Evolutionary conservation across 2,113 vertebrate genomes (phyloP).

Genomic region (Menura novaehollandiae): DNA sequence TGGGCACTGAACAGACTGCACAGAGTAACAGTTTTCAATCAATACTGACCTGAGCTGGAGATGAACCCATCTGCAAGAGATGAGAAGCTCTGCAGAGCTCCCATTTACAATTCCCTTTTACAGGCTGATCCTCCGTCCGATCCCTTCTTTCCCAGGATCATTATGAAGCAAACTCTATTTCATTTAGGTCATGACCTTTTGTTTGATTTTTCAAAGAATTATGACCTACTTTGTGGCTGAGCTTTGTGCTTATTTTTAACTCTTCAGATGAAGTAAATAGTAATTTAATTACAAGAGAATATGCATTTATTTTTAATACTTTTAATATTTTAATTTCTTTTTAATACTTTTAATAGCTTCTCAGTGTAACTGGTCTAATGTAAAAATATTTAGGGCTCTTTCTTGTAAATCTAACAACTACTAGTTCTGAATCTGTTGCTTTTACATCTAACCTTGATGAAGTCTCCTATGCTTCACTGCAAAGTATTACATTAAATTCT

Average conservation of each 20-base stretch:
- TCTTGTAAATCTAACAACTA: background rate
- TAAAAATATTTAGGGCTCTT: background rate
- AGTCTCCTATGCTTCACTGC: background rate
- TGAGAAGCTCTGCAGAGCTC: background rate
- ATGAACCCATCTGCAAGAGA: background rate
- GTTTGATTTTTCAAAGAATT: conserved; percentile 33
- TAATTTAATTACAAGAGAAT: background rate
- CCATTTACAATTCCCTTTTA: background rate
- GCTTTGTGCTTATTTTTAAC: background rate
- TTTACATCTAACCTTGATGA: background rate
- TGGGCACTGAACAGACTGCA: background rate
- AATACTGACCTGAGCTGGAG: background rate
- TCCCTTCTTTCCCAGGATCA: background rate
- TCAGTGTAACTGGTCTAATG: background rate
- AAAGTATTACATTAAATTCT: background rate
- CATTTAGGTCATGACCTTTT: background rate
- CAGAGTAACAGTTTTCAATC: background rate
- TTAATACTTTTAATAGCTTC: background rate
- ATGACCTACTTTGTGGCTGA: background rate
- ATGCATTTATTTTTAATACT: background rate
- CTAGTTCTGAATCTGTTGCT: background rate
- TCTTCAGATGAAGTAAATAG: background rate
- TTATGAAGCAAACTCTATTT: conserved; percentile 20
- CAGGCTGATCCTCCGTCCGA: background rate
- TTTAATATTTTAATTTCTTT: background rate